Percentiles rank a stretch among this genome's conserved stretches.
Conservation (phyloP, 2,113 vertebrate species). For the Dendrocopos noguchii region DNA sequence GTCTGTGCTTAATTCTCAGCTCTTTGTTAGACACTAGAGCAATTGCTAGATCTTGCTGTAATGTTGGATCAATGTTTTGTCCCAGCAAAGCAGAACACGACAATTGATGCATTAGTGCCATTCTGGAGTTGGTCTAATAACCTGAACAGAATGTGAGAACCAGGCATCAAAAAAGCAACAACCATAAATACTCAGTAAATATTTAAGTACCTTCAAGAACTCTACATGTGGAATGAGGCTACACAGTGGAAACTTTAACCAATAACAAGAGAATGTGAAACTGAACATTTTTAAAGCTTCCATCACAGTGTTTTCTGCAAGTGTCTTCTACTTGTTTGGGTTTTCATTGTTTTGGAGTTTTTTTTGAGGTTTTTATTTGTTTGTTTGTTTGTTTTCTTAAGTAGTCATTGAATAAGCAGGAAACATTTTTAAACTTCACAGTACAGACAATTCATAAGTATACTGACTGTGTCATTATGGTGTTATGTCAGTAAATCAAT, state of each 20-base stretch:
- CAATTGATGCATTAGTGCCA: not conserved
- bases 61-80: not conserved
- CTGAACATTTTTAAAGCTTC: not conserved
- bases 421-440: not conserved
- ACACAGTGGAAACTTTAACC: not conserved
- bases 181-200: not conserved
- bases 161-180: not conserved
- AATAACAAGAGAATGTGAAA: not conserved
- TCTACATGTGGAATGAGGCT: not conserved
- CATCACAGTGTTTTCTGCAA: not conserved
- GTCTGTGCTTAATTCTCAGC: not conserved
- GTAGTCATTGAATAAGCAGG: not conserved
- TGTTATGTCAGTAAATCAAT: constrained; percentile 47
- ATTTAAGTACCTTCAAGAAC: not conserved
- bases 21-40: not conserved
- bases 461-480: constrained; percentile 14
- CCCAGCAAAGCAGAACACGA: not conserved
- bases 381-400: no score
- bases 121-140: not conserved
- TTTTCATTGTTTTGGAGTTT: not conserved
- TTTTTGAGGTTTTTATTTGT: no score
- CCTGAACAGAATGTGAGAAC: not conserved
- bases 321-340: not conserved
- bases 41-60: not conserved
- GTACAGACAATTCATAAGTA: not conserved